Conservation (phyloP, 35 echinoderm and acorn worm species). For the Apostichopus californicus region DNA sequence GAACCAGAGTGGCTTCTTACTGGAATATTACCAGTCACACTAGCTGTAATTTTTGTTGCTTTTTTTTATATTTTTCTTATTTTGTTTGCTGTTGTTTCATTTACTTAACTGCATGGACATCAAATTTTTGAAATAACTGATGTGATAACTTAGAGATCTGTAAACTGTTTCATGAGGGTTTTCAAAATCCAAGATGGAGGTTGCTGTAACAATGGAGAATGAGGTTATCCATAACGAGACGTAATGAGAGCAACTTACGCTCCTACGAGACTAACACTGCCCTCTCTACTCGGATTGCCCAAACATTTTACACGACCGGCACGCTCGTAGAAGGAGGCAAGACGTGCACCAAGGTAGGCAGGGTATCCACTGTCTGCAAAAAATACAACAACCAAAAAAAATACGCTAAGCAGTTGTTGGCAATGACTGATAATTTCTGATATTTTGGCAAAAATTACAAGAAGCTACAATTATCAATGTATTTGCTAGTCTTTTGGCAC, state of each 20-base stretch:
- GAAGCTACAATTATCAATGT: no score
- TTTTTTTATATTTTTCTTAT: no score
- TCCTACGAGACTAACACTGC: conserved; percentile 97
- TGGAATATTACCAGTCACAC: no score
- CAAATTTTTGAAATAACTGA: background rate
- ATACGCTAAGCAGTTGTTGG: no score
- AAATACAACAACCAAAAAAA: background rate
- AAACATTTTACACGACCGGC: conserved; percentile 92
- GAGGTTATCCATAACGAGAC: background rate
- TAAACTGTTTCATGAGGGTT: background rate
- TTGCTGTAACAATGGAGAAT: background rate
- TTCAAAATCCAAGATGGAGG: background rate
- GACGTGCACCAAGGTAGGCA: conserved; percentile 3
- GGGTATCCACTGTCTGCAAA: no score
- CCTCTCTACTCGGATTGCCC: conserved; percentile 94
- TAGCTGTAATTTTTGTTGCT: no score
- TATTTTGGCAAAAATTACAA: no score
- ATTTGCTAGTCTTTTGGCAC: no score
- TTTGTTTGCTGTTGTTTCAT: no score
- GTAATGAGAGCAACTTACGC: conserved; percentile 58
- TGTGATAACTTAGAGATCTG: background rate
- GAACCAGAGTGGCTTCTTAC: no score
- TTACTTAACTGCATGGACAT: background rate
- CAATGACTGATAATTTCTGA: no score
- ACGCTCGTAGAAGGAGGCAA: conserved; percentile 92